Evolutionary conservation across 2,797 vertebrate species (phyloP), one percentile per base, ranked within the genome.

Genomic region (Peromyscus nudipes): DNA sequence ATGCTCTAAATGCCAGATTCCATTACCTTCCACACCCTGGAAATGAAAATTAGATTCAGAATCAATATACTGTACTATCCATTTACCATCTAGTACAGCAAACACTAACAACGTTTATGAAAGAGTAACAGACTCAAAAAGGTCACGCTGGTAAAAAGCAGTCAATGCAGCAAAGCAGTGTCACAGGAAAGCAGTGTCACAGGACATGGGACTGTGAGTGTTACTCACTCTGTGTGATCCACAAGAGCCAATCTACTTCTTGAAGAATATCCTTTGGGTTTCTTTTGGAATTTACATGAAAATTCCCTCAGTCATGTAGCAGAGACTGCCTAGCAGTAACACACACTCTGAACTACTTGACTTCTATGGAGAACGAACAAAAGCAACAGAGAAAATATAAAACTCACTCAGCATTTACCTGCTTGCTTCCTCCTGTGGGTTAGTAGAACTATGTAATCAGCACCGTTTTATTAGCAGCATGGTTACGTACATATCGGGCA

Each of bases 41-140:
- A 98, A 97, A 96, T 97, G 75, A 91, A 19, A 79, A 96, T 96
- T 73, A 98, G 91, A 90, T 96, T 97, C 98, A 96, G 95, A 93
- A 94, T 94, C 85, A 88, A 96, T 93, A 92, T 91, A 71, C 0
- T 2, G 25, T 87, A 91, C 67, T 93, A 84, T 97, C 96, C 90
- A 93, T 90, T 98, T 97, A 89, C 92, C 94, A 94, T 97, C 83
- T 88, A 96, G 96, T 95, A 93, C 67, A 96, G 92, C 65, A 89
- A 97, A 96, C 93, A 93, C 82, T 96, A 96, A 95, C 94, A 96
- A 80, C 86, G 73, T 96, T 96, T 95, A 89, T 97, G 92, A 97
- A 91, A 96, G 81, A 97, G 55, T 90, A 97, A 96, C 91, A 94
- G 95, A 97, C 94, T 97, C 75, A 77, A 40, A 97, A 98, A 96